Evolutionary conservation across 2,113 vertebrate species (phyloP).

Genomic region (Phasianus colchicus): DNA sequence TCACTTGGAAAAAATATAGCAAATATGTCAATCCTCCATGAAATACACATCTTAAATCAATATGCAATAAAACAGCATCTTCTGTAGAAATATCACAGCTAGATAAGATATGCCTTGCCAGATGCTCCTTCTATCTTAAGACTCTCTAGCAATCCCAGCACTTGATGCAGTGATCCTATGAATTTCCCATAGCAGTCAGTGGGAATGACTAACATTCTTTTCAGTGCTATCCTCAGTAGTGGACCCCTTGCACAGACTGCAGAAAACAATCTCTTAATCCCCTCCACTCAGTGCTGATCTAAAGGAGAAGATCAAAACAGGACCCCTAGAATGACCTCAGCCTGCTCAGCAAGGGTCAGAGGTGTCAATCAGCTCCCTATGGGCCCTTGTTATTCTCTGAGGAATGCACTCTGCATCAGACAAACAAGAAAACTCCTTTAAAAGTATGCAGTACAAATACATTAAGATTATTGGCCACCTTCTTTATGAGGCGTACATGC

Average conservation of each 20-base stretch:
- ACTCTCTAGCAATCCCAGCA: not conserved
- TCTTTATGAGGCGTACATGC: not conserved
- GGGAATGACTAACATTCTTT: constrained; percentile 18
- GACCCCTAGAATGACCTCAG: constrained; percentile 10
- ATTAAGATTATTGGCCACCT: not conserved
- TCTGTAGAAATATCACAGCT: not conserved
- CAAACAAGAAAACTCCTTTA: not conserved
- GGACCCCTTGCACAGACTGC: not conserved
- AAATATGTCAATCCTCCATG: not conserved
- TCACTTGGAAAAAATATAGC: not conserved
- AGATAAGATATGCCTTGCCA: not conserved
- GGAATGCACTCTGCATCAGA: not conserved
- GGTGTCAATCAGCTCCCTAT: not conserved
- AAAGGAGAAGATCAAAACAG: constrained; percentile 33
- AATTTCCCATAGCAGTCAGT: constrained; percentile 11
- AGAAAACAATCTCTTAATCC: constrained; percentile 59
- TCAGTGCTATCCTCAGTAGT: not conserved
- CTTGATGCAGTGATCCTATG: not conserved
- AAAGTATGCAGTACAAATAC: not conserved
- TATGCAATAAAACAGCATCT: not conserved
- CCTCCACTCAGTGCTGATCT: constrained; percentile 16
- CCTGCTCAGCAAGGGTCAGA: not conserved
- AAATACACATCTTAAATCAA: not conserved
- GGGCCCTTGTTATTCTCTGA: not conserved
- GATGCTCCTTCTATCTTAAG: not conserved